phyloP scores from a whole-genome alignment of 2,797 vertebrate species.

The Hippocampus kuda region DNA sequence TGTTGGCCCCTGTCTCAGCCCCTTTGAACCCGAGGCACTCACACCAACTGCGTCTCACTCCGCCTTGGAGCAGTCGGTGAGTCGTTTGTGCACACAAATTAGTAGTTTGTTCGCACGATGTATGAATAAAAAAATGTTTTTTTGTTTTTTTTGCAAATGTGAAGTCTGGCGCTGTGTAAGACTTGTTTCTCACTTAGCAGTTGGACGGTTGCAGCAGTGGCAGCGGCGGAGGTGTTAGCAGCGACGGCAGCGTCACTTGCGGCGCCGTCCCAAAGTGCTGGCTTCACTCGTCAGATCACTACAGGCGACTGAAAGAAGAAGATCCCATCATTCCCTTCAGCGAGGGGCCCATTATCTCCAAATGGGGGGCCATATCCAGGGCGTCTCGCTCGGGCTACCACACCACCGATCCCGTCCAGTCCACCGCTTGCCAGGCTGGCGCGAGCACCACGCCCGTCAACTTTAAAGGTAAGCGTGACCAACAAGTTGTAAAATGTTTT shows the following conservation, averaged over 20 bases:
- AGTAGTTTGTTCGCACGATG: too few relatives aligned
- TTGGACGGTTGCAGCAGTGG: slow-evolving; percentile 54
- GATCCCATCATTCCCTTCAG: slow-evolving; percentile 96
- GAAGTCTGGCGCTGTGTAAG: too few relatives aligned
- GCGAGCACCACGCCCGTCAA: slow-evolving; percentile 85
- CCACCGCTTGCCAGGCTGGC: slow-evolving; percentile 86
- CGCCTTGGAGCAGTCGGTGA: slow-evolving; percentile 54
- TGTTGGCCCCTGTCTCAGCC: slow-evolving; percentile 80
- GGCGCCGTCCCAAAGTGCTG: slow-evolving; percentile 70
- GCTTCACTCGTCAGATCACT: slow-evolving; percentile 80
- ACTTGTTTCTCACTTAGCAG: slow-evolving; percentile 52
- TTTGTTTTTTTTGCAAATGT: too few relatives aligned
- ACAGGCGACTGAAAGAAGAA: slow-evolving; percentile 84
- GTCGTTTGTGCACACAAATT: neutral
- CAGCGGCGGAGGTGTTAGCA: slow-evolving; percentile 8
- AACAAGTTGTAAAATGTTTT: too few relatives aligned
- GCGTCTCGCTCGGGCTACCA: slow-evolving; percentile 89
- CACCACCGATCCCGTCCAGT: slow-evolving; percentile 88
- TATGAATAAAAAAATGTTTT: too few relatives aligned
- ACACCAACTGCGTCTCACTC: slow-evolving; percentile 68
- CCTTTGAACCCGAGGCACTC: slow-evolving; percentile 76
- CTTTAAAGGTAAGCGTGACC: slow-evolving; percentile 75
- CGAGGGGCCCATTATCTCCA: slow-evolving; percentile 94
- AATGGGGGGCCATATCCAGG: slow-evolving; percentile 95
- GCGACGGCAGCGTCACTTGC: slow-evolving; percentile 8